Evolutionary conservation across 2,113 vertebrate species (phyloP), one percentile per base, ranked within the genome.

Genomic region (Lepisosteus osseus): DNA sequence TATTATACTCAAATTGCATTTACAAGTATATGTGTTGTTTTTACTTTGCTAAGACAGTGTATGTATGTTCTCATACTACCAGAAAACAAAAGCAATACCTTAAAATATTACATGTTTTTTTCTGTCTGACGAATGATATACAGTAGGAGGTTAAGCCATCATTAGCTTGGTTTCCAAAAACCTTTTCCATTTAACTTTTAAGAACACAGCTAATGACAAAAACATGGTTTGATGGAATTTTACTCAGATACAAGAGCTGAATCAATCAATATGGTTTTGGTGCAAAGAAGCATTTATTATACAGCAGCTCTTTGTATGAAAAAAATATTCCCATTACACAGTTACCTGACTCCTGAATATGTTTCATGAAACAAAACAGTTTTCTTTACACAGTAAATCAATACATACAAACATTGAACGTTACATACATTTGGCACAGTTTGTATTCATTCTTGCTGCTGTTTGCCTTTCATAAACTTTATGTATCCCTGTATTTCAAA

Each of bases 251-350:
- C 14, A 71, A 63, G 29, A 54, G 74, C 77, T 71, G 68, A 79
- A 73, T 71, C 75, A 4, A 77, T 77, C 74, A 51, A 82, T 86
- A 76, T 83, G 67, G 72, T 75, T 74, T 2, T 71, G 74, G 77
- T 79, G 81, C 61, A 77, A 77, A 83, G 73, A 86, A 87, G 82
- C 86, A 12, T 40, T 80, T 88, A 87, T 85, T 85, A 71, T 83
- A 86, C 83, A 84, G 83, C 85, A 73, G 76, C 63, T 47, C 61
- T 74, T 78, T 77, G 63, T 74, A 80, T 76, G 78, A 82, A 79
- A 76, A 42, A 29, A 71, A 68, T 72, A 66, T 78, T 59, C 76
- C 62, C 73, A 74, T 70, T 63, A 68, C 4, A 29, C 14, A 29
- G 41, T 17, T 67, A 14, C 61, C 3, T 67, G 62, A 15, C 47